Percentiles rank a stretch among this genome's conserved stretches.
These are phyloP conservation scores for Zoanthus solanderi DNA, from an alignment of 92 coral and sea anemone genomes.

Conservation along the genomic window DNA sequence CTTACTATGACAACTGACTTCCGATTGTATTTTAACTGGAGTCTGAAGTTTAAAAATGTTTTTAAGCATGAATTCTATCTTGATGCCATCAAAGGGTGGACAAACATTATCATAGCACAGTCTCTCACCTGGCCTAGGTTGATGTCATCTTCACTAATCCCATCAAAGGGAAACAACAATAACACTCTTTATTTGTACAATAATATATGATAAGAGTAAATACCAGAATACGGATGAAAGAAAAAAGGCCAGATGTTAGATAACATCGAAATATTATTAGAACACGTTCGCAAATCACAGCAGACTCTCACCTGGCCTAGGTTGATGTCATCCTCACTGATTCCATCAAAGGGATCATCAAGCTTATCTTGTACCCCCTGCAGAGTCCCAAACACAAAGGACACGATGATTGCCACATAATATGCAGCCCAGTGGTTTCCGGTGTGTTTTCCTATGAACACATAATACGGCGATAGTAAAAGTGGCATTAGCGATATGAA, in stretches of 20 bases:
- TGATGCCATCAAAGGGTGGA: constrained; percentile 93
- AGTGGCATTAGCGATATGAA: constrained; percentile 97
- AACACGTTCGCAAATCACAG: no score
- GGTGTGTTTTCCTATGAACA: constrained; percentile 80
- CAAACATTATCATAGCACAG: neutral
- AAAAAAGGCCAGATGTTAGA: no score
- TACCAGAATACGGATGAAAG: no score
- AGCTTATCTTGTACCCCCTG: constrained; percentile 98
- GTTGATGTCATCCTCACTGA: constrained; percentile 95
- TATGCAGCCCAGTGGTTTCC: constrained; percentile 90
- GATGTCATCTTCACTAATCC: constrained; percentile 95
- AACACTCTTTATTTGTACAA: no score
- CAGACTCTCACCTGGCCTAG: constrained; percentile 78
- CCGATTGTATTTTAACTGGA: no score
- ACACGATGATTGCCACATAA: constrained; percentile 78
- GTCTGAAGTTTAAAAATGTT: no score
- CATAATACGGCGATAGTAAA: constrained; percentile 93
- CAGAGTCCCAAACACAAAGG: constrained; percentile 92
- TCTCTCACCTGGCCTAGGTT: constrained; percentile 86
- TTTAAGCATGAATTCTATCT: no score
- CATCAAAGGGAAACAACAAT: constrained; percentile 79
- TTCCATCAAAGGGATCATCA: constrained; percentile 98
- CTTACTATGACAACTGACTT: no score
- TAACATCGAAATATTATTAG: no score
- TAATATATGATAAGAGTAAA: no score